These are phyloP conservation scores for Drosophila pallidifrons DNA, from an alignment of 1,140 invertebrate species.

Conservation along the genomic window DNA sequence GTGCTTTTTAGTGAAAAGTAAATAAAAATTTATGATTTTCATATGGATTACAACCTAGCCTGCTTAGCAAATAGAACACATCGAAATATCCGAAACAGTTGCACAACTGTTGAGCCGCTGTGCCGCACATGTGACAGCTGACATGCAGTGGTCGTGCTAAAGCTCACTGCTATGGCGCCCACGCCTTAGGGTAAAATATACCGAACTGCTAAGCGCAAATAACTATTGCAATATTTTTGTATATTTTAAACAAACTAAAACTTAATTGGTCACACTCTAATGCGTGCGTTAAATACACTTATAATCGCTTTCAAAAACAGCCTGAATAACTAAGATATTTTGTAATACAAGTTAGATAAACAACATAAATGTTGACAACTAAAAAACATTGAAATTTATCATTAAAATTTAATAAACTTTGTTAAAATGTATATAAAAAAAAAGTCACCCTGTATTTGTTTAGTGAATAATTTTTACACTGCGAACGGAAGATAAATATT, in stretches of 20 bases:
- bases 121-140: slow-evolving; percentile 43
- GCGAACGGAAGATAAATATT: slow-evolving; percentile 1
- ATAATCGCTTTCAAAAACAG: too few relatives aligned
- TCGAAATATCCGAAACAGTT: slow-evolving; percentile 24
- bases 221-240: too few relatives aligned
- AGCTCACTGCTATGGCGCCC: slow-evolving; percentile 18
- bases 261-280: too few relatives aligned
- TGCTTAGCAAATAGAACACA: slow-evolving; percentile 48
- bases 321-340: too few relatives aligned
- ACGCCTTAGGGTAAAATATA: too few relatives aligned
- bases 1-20: slow-evolving; percentile 62
- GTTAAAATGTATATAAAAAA: neutral
- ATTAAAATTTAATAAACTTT: neutral
- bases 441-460: neutral
- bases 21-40: slow-evolving; percentile 42
- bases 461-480: neutral
- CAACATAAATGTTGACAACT: too few relatives aligned
- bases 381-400: too few relatives aligned
- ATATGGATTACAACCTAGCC: slow-evolving; percentile 37
- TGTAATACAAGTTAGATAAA: too few relatives aligned
- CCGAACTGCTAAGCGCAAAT: too few relatives aligned
- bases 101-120: slow-evolving; percentile 29
- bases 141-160: neutral
- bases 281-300: too few relatives aligned
- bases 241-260: too few relatives aligned